These are phyloP conservation scores for Noctua janthina DNA, from an alignment of 2,888 invertebrate species.

Conservation along the genomic window DNA sequence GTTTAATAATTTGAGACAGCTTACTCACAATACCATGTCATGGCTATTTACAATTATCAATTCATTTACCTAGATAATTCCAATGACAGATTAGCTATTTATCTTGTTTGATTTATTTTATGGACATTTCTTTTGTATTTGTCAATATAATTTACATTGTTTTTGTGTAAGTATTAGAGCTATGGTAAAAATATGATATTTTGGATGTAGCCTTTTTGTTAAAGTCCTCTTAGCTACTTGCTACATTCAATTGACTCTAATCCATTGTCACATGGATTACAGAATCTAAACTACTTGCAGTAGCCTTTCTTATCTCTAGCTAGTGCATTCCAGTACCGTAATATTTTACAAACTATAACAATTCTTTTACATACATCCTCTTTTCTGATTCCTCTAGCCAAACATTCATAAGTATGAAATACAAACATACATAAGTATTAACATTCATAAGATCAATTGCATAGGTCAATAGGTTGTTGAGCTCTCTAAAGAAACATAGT, in stretches of 20 bases:
- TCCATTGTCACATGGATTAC: conserved; percentile 21
- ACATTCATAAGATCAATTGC: conserved; percentile 57
- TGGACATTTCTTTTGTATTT: conserved; percentile 36
- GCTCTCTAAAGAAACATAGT: conserved; percentile 11
- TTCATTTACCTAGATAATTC: conserved; percentile 28
- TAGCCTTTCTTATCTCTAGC: conserved; percentile 31
- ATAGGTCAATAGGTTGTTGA: conserved; percentile 18
- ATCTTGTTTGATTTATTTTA: conserved; percentile 17
- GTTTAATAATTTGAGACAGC: conserved; percentile 35
- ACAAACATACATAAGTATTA: conserved; percentile 35
- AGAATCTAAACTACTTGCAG: conserved; percentile 36
- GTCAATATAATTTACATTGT: conserved; percentile 29
- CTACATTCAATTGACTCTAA: conserved; percentile 17
- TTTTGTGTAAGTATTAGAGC: conserved; percentile 33
- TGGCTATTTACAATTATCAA: conserved; percentile 57
- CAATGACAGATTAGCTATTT: conserved; percentile 12
- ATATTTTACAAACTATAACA: conserved; percentile 47
- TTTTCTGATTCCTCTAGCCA: conserved; percentile 40
- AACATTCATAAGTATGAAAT: conserved; percentile 26
- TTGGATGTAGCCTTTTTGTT: conserved; percentile 11
- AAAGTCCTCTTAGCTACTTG: not conserved
- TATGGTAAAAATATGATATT: conserved; percentile 46
- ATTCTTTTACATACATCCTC: conserved; percentile 30
- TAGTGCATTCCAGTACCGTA: conserved; percentile 42
- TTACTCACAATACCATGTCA: conserved; percentile 52